Percentiles rank a stretch among this genome's conserved stretches.
Conservation (phyloP, 35 echinoderm and acorn worm genomes). For the Amphiura filiformis region DNA sequence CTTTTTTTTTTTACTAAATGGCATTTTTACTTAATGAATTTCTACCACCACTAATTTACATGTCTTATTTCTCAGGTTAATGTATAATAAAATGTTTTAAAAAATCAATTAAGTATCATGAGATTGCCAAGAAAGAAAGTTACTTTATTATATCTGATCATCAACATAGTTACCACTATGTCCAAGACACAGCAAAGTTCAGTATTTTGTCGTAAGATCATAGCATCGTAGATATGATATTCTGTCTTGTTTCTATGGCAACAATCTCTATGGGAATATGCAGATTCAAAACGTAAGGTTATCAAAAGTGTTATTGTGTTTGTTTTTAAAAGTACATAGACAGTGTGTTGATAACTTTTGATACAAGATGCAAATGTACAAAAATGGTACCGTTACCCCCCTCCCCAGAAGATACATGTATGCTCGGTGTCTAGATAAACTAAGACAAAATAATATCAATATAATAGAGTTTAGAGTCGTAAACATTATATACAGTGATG, state of each 20-base stretch:
- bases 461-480: no score
- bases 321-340: no score
- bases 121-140: background rate
- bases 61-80: background rate
- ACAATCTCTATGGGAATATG: background rate
- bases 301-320: no score
- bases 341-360: no score
- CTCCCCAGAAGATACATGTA: no score
- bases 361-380: no score
- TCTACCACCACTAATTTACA: background rate
- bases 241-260: background rate
- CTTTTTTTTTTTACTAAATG: background rate
- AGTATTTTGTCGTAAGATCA: background rate
- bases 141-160: background rate
- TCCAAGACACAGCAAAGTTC: background rate
- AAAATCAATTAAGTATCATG: background rate
- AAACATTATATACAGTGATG: no score
- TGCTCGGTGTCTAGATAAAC: no score
- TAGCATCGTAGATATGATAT: background rate
- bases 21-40: background rate
- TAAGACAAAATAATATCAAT: no score
- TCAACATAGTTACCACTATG: background rate
- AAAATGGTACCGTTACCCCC: no score
- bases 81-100: no score
- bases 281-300: no score